Evolutionary conservation across 2,888 invertebrate species (phyloP), one percentile per base, ranked within the genome.

Genomic region (Harpalus rufipes): DNA sequence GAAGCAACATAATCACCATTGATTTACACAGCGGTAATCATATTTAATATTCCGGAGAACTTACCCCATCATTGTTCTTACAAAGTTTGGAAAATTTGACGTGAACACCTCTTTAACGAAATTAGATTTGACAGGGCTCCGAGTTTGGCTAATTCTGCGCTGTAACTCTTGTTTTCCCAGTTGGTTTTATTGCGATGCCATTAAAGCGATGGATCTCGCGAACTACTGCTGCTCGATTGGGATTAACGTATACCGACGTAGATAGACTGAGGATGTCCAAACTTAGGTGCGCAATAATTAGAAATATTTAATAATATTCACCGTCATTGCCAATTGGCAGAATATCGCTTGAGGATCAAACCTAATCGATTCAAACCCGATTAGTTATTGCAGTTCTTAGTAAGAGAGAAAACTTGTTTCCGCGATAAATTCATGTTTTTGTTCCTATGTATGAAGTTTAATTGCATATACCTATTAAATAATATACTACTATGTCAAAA

Each of bases 51-150:
- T 56, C 59, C 76, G 14, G 18, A 21, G 51, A 56, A 51, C 56
- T 56, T 21, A 56, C 12, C 1, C 10, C 79, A 39, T 80, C 80
- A 61, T 80, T 61, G 61, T 80, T 80, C 80, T 59, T 61, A 14
- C 41, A 61, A 79, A 80, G 39, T 80, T 78, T 61, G 14, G 16
- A 7, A 80, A 61, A 41, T 80, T 80, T 80, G 80, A 80, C 80
- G 41, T 80, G 80, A 80, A 63, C 80, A 80, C 80, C 80, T 80
- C 80, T 80, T 80, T 80, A 80, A 80, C 80, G 80, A 80, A 80
- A 80, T 80, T 80, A 80, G 80, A 80, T 61, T 61, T 80, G 80
- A 61, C 80, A 78, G 41, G 79, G 79, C 21, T 39, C 25, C 39
- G 41, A 59, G 59, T 58, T 80, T 80, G 39, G n/a, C 61, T 61